Evolutionary conservation across 2,888 invertebrate species (phyloP), one percentile per base, ranked within the genome.

Genomic region (Spilarctia lutea): DNA sequence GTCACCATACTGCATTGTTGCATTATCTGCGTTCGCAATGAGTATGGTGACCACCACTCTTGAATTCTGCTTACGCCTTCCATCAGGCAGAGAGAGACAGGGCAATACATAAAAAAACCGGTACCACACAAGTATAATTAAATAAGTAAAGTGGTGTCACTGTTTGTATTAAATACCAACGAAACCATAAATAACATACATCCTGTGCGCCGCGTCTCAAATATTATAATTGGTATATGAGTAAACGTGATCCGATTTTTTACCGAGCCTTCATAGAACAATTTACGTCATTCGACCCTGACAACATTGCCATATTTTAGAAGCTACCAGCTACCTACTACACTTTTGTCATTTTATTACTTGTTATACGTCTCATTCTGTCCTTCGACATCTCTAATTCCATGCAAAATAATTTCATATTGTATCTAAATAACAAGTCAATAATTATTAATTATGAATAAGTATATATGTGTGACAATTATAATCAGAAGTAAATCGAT

Each of bases 201-300:
- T 48, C 45, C 65, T 30, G 66, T 45, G 33, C 66, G 56, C 33
- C 60, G 16, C 42, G 60, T 27, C 65, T 56, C 52, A 68, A 72
- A 68, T 76, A 75, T 76, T 76, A 73, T 65, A 75, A 67, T 81
- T 72, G 71, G 72, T 79, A 69, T 74, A 48, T 75, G 70, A 77
- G 71, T 77, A 77, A 74, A 79, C 74, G 72, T 78, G 60, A 72
- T 65, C 70, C 76, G 74, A 70, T 71, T 78, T 79, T 81, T 77
- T 77, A 65, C 66, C 60, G 65, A 52, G 65, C 35, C 56, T 73
- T 67, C 70, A 76, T 76, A 63, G 76, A 56, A 78, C 75, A 60
- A 79, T 82, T 83, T 84, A 78, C 86, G 86, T 86, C 84, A 86
- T 73, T 72, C 72, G 84, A 76, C 84, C 85, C 82, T 85, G 85